Percentiles rank a stretch among this genome's conserved stretches.
phyloP scores from a whole-genome alignment of 2,113 vertebrate species.

The Bos javanicus region DNA sequence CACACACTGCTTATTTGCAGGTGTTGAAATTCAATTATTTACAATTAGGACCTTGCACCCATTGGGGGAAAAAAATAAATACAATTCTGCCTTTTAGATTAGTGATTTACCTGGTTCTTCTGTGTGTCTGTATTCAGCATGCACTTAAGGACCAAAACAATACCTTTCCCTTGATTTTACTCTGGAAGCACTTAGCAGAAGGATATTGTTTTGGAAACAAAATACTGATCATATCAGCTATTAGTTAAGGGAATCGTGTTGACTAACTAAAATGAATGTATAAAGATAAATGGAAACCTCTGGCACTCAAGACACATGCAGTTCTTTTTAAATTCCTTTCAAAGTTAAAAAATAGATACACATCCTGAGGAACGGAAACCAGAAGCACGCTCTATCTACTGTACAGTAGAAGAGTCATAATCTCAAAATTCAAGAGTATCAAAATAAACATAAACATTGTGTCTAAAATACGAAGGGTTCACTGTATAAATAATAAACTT shows the following conservation, averaged over 20 bases:
- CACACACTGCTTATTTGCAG: constrained; percentile 71
- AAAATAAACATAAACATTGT: constrained; percentile 14
- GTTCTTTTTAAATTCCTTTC: constrained; percentile 52
- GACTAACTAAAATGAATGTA: constrained; percentile 76
- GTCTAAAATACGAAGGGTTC: background rate
- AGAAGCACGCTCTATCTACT: background rate
- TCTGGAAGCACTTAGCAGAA: constrained; percentile 55
- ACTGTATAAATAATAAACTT: constrained; percentile 28
- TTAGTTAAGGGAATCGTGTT: constrained; percentile 74
- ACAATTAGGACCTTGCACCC: constrained; percentile 75
- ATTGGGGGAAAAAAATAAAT: constrained; percentile 71
- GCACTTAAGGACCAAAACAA: constrained; percentile 47
- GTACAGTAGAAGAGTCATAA: background rate
- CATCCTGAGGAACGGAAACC: background rate
- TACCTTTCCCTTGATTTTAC: constrained; percentile 46
- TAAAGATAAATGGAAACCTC: constrained; percentile 70
- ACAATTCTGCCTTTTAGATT: constrained; percentile 69
- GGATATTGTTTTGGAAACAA: constrained; percentile 60
- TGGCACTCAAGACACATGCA: constrained; percentile 59
- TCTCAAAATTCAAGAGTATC: background rate
- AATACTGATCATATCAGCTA: constrained; percentile 67
- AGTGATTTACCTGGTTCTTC: constrained; percentile 43
- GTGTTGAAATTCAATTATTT: constrained; percentile 80
- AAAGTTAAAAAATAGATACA: constrained; percentile 48
- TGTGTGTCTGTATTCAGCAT: background rate